Evolutionary conservation across 92 coral and sea anemone species (phyloP).

Genomic region (Phymanthus crucifer): DNA sequence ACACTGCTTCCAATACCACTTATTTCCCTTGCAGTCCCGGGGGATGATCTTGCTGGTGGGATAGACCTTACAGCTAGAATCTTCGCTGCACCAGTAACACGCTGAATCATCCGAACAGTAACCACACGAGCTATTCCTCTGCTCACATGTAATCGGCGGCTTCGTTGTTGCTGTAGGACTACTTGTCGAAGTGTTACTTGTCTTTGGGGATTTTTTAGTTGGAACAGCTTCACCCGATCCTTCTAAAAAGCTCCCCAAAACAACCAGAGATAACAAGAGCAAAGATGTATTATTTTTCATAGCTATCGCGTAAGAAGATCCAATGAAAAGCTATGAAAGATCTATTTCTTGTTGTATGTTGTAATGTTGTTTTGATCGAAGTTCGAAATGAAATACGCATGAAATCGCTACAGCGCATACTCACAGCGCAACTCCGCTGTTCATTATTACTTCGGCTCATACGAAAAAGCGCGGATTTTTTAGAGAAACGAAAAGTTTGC

Average conservation of each 20-base stretch:
- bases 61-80: slow-evolving; percentile 61
- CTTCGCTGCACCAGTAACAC: slow-evolving; percentile 84
- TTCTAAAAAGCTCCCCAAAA: background rate
- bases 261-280: background rate
- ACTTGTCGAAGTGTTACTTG: slow-evolving; percentile 6
- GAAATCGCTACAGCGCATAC: slow-evolving; percentile 1
- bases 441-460: slow-evolving; percentile 16
- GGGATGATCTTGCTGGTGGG: slow-evolving; percentile 63
- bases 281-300: background rate
- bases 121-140: slow-evolving; percentile 67
- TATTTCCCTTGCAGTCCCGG: slow-evolving; percentile 68
- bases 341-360: background rate
- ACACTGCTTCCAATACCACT: slow-evolving; percentile 95
- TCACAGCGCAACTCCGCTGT: slow-evolving; percentile 11
- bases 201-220: slow-evolving; percentile 17
- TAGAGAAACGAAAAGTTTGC: slow-evolving; percentile 16
- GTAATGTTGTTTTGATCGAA: slow-evolving; percentile 1
- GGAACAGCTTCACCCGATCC: background rate
- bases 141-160: slow-evolving; percentile 53
- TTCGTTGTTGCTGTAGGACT: slow-evolving; percentile 38
- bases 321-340: too few relatives aligned
- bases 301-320: background rate
- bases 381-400: background rate
- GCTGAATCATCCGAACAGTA: slow-evolving; percentile 57
- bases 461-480: slow-evolving; percentile 24